Base-by-base conservation (phyloP, 35 echinoderm and acorn worm species). In the Chiridota heheva region DNA sequence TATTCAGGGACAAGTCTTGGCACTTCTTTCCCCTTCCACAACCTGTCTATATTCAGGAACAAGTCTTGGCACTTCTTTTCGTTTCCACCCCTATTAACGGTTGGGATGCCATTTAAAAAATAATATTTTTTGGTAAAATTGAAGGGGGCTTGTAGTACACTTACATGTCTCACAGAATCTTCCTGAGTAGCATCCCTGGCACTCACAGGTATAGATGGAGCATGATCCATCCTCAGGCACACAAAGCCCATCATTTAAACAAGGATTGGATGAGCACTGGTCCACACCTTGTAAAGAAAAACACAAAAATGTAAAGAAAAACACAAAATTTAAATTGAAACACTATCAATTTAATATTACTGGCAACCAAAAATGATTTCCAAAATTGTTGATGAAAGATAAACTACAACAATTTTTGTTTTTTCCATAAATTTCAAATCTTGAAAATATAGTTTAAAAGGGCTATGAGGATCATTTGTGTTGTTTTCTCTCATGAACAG, bases 171-270 rank as follows among this genome's bases (percentile, higher is more conserved):
- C 67, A 70, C 81, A 84, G 34, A 69, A 24, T 35, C 20, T 57
- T 39, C 81, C 81, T 42, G 41, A 34, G 35, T 57, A 84, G 36
- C 81, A 84, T 53, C 81, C 68, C 42, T 51, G 24, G 61, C 68
- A 84, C 0, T 65, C 8, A 63, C 81, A 84, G 55, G 47, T 84
- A 15, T 44, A 84, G 0, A 28, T 3, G 47, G 36, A 42, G 42
- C 81, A 70, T 32, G 81, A 53, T 29, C 44, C 25, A 24, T 22
- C 42, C 0, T 77, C 43, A 69, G 80, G 42, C 2, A 63, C 15
- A 40, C 88, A 90, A 40, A 44, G 37, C 25, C 88, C 88, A 31
- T 72, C 88, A 78, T 90, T 84, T 33, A 69, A 49, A 44, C 87
- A 89, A 28, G 70, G 87, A 42, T 63, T 89, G 7, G 58, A 48